Evolutionary conservation across 2,888 invertebrate genomes (phyloP).

Genomic region (Aphelenchoides bicaudatus): DNA sequence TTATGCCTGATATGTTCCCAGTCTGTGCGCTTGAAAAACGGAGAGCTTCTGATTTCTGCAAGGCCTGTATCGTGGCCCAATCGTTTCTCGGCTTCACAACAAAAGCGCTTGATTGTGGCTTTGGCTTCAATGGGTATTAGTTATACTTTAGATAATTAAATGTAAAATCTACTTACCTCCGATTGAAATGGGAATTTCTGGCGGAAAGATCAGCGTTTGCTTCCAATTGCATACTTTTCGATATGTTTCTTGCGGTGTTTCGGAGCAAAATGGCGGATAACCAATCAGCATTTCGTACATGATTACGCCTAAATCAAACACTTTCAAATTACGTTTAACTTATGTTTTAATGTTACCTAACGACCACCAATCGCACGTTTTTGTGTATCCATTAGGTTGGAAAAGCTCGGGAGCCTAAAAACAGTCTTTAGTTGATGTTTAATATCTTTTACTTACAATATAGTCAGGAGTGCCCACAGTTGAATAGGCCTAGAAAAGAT

Average conservation of each 20-base stretch:
- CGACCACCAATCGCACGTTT: slow-evolving; percentile 99
- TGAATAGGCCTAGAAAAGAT: slow-evolving; percentile 65
- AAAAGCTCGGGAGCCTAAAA: slow-evolving; percentile 98
- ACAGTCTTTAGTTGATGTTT: too few species aligned
- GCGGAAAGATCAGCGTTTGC: slow-evolving; percentile 94
- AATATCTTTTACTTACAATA: too few species aligned
- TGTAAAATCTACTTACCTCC: slow-evolving; percentile 73
- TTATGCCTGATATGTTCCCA: slow-evolving; percentile 89
- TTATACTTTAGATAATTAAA: too few species aligned
- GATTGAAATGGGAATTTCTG: slow-evolving; percentile 97
- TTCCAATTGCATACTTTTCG: slow-evolving; percentile 98
- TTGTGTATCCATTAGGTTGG: slow-evolving; percentile 89
- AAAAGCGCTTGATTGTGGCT: slow-evolving; percentile 69
- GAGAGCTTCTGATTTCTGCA: slow-evolving; percentile 83
- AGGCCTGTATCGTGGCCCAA: slow-evolving; percentile 79
- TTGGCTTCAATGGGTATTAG: too few species aligned
- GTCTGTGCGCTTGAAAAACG: slow-evolving; percentile 90
- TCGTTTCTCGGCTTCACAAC: slow-evolving; percentile 90
- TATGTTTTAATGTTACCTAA: too few species aligned
- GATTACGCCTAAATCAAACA: slow-evolving; percentile 97
- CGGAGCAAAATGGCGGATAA: slow-evolving; percentile 99
- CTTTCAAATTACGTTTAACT: too few species aligned
- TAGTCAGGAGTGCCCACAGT: slow-evolving; percentile 93
- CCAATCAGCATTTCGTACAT: slow-evolving; percentile 99
- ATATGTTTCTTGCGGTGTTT: slow-evolving; percentile 94